Evolutionary conservation across 2,888 invertebrate genomes (phyloP).

Genomic region (Mimachlamys varia): DNA sequence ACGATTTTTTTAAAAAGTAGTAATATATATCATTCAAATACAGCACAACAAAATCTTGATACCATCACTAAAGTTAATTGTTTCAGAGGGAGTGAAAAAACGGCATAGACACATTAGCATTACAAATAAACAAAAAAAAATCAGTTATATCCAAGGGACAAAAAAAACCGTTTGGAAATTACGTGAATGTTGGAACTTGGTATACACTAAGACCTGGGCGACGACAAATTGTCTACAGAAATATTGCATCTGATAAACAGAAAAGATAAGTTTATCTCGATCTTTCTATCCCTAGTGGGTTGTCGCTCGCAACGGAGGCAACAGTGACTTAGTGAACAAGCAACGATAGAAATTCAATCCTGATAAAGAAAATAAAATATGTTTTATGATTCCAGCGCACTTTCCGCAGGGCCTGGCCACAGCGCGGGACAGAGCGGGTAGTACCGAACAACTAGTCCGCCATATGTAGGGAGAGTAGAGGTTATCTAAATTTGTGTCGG

Average conservation of each 20-base stretch:
- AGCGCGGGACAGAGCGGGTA: slow-evolving; percentile 31
- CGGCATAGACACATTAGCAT: background rate
- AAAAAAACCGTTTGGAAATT: slow-evolving; percentile 17
- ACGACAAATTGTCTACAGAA: slow-evolving; percentile 49
- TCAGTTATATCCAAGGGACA: background rate
- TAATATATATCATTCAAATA: background rate
- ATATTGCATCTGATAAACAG: slow-evolving; percentile 36
- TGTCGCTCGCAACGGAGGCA: slow-evolving; percentile 24
- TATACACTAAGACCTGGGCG: slow-evolving; percentile 28
- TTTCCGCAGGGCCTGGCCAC: slow-evolving; percentile 31
- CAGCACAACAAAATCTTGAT: slow-evolving; percentile 11
- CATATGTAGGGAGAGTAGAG: slow-evolving; percentile 28
- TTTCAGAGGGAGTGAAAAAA: background rate
- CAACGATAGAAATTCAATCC: slow-evolving; percentile 36
- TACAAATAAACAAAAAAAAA: background rate
- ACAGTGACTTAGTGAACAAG: slow-evolving; percentile 31
- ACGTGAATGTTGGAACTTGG: background rate
- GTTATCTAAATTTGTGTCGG: slow-evolving; percentile 46
- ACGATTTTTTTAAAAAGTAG: background rate
- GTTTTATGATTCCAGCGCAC: slow-evolving; percentile 31
- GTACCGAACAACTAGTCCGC: background rate
- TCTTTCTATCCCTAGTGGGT: slow-evolving; percentile 34
- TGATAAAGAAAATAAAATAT: slow-evolving; percentile 36
- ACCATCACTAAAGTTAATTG: slow-evolving; percentile 7
- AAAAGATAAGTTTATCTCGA: slow-evolving; percentile 28